Base-by-base conservation (phyloP, 2,113 vertebrate genomes). In the Lycaon pictus region DNA sequence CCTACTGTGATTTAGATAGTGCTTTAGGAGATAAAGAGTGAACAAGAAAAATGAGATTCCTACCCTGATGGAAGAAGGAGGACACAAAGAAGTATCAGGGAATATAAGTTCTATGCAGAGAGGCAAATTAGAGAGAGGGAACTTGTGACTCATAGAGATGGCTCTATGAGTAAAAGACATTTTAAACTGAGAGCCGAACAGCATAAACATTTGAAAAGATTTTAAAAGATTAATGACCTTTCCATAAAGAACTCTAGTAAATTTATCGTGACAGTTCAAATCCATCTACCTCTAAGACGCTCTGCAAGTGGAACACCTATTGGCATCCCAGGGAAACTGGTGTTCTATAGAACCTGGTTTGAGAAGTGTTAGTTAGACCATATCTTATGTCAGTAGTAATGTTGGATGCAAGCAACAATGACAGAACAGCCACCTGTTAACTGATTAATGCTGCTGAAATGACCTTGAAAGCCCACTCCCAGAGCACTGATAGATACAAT, bases 401-500 rank as follows among this genome's bases (percentile, higher is more conserved):
- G 10, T 5, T 19, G 20, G 58, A 60, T 6, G 0, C 17, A n/a
- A 76, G n/a, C 11, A 3, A 8, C 29, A 23, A 23, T 27, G 82
- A 4, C 55, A 87, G 17, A 25, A 20, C 17, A 29, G 79, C 55
- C 22, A 7, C 35, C 48, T 48, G 15, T 10, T 5, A 62, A 15
- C 20, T 62, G 17, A 37, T 22, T 19, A 53, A 9, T 25, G 22
- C 25, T 43, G 3, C n/a, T 11, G 2, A 32, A 22, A 71, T 8
- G 10, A 11, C 25, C 72, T 29, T 37, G 9, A 37, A 69, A 37
- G 6, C 35, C 35, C 20, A 16, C 1, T 53, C 12, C 12, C 12
- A 4, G 23, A 55, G 22, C 20, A 4, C n/a, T 56, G 48, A 80
- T 0, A 4, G 32, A 48, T 13, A 35, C 11, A 16, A 1, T 3